Base-by-base conservation (phyloP, 2,797 vertebrate species). In the Brachymystax lenok region DNA sequence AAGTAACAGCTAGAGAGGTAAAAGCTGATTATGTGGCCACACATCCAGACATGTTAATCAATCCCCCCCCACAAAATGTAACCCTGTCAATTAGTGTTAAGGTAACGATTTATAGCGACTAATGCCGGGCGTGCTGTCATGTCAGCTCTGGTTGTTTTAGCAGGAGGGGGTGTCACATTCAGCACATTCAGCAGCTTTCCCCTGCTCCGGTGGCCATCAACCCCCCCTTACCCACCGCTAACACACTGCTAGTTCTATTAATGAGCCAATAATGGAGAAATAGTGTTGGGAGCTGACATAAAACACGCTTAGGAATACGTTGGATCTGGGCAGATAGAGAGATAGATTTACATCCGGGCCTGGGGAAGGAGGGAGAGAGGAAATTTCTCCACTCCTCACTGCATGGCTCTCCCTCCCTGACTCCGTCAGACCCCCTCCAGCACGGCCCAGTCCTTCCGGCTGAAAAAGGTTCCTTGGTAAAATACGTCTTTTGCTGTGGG, bases 221-320 rank as follows among this genome's bases (percentile, higher is more conserved):
- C 87, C 82, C 85, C 80, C 79, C 77, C 35, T 93, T 93, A 89
- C 91, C 92, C 94, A 88, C 85, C 90, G 76, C 87, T 93, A 93
- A 61, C 95, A 92, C 91, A 92, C 90, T 90, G 90, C 92, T 85
- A 78, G 82, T 87, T 84, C 95, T 96, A 95, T 97, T 96, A 96
- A 97, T 94, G 95, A 94, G 93, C 91, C 93, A 92, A 92, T 96
- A 94, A 96, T 96, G 95, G 96, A 95, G 94, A 96, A 96, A 95
- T 94, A 94, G 91, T 92, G 91, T 93, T 93, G 87, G 88, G 88
- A 88, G 91, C 92, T 89, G 92, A 92, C 93, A 92, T 94, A 95
- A 95, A 95, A 92, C 93, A 92, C 82, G 79, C 92, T 90, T 90
- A 84, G 90, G 89, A 90, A 93, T 93, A 93, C 91, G 91, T 59